Percentiles rank a stretch among this genome's conserved stretches.
phyloP scores from a whole-genome alignment of 1,140 invertebrate genomes.

The Polypedilum pembai region DNA sequence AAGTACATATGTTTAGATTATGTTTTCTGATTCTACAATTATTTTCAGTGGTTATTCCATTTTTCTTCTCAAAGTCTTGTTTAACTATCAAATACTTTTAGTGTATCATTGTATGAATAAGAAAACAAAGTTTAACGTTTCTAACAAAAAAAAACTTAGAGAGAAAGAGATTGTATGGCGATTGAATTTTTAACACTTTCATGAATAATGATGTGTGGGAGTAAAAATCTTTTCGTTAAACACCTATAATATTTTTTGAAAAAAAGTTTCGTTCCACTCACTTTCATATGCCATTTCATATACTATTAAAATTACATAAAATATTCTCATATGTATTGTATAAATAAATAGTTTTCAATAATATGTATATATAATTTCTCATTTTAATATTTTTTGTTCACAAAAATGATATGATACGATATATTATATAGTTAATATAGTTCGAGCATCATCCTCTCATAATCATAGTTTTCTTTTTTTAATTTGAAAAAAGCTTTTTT shows the following conservation, averaged over 20 bases:
- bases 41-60: not conserved
- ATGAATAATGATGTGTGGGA: not conserved
- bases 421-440: not conserved
- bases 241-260: not conserved
- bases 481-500: not conserved
- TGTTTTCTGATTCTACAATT: not conserved
- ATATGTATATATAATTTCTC: not conserved
- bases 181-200: not conserved
- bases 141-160: not conserved
- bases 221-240: not conserved
- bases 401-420: constrained; percentile 28
- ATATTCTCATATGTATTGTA: constrained; percentile 9
- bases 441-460: too few relatives aligned
- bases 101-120: not conserved
- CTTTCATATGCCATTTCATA: too few relatives aligned
- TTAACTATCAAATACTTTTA: constrained; percentile 7
- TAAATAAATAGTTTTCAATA: constrained; percentile 8
- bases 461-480: not conserved
- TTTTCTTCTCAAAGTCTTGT: not conserved
- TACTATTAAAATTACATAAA: too few relatives aligned
- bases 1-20: constrained; percentile 7
- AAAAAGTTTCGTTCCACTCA: too few relatives aligned
- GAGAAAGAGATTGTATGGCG: not conserved
- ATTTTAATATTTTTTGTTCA: not conserved
- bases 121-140: not conserved